A percentile compares a stretch with the other conserved stretches of the same genome.
Evolutionary conservation across 2,797 vertebrate genomes (phyloP).

Genomic region (Caiman crocodilus): DNA sequence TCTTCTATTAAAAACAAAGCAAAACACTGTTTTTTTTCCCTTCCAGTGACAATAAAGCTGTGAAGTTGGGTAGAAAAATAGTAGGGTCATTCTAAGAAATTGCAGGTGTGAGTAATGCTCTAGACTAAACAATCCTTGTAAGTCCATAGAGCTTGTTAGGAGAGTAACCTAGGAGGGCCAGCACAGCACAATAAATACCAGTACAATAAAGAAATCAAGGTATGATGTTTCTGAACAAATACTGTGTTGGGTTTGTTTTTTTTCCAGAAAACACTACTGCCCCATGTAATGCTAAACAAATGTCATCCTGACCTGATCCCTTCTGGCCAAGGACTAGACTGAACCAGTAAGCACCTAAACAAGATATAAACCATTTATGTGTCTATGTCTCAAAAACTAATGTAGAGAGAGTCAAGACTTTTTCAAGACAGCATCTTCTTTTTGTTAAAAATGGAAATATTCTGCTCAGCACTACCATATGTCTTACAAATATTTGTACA

Average conservation of each 20-base stretch:
- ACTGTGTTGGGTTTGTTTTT: fast-evolving
- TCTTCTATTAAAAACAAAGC: constrained; percentile 17
- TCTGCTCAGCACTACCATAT: not conserved
- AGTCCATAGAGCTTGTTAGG: constrained; percentile 20
- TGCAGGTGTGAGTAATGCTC: constrained; percentile 38
- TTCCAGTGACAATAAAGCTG: not conserved
- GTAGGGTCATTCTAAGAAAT: constrained; percentile 43
- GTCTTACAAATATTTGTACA: not conserved
- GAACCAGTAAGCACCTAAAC: not conserved
- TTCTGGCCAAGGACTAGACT: constrained; percentile 9
- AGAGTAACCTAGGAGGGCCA: constrained; percentile 21
- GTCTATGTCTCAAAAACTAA: too few species aligned
- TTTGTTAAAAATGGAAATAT: constrained; percentile 4
- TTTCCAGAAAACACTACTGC: not conserved
- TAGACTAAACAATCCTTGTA: constrained; percentile 12
- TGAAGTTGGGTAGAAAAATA: constrained; percentile 48
- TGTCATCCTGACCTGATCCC: not conserved
- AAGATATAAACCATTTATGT: too few species aligned
- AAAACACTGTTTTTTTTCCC: not conserved
- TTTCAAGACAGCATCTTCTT: constrained; percentile 7
- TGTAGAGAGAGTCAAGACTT: too few species aligned
- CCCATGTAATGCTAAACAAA: fast-evolving
- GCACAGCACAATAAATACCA: not conserved
- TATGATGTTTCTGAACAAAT: not conserved
- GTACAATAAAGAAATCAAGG: not conserved